phyloP scores from a whole-genome alignment of 2,113 vertebrate species.

The Oreochromis niloticus region DNA sequence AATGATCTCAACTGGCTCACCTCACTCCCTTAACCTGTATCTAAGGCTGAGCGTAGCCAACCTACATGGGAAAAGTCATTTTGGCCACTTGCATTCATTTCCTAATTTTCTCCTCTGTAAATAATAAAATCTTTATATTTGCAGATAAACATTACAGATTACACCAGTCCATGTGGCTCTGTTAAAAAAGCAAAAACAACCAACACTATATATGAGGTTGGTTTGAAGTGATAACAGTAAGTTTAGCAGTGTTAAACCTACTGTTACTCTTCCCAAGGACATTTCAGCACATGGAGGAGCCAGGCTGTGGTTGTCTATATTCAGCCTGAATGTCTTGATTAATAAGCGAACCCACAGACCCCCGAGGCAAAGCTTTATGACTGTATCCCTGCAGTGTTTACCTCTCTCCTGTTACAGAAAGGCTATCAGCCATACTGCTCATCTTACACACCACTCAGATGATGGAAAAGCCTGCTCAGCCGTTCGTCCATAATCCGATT shows the following conservation, averaged over 20 bases:
- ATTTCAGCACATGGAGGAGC: background rate
- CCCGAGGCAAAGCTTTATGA: background rate
- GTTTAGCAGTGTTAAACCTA: background rate
- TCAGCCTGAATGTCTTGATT: background rate
- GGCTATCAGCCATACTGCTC: slow-evolving; percentile 39
- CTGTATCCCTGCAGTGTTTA: background rate
- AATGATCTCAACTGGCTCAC: background rate
- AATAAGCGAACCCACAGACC: background rate
- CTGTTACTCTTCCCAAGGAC: background rate
- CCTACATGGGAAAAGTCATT: background rate
- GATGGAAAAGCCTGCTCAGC: slow-evolving; percentile 38
- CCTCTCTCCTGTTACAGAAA: background rate
- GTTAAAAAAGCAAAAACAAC: background rate
- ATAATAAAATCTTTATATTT: background rate
- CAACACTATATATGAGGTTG: background rate
- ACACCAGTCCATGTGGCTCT: background rate
- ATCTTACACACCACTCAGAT: slow-evolving; percentile 43
- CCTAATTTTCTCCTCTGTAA: background rate
- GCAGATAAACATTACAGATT: background rate
- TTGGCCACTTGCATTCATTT: background rate
- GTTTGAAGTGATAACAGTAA: background rate
- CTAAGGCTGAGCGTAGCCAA: background rate
- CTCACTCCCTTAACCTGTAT: background rate
- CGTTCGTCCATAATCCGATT: slow-evolving; percentile 48
- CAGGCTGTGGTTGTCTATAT: background rate